These are phyloP conservation scores for Sorex araneus DNA, from an alignment of 2,113 vertebrate species.

Conservation along the genomic window DNA sequence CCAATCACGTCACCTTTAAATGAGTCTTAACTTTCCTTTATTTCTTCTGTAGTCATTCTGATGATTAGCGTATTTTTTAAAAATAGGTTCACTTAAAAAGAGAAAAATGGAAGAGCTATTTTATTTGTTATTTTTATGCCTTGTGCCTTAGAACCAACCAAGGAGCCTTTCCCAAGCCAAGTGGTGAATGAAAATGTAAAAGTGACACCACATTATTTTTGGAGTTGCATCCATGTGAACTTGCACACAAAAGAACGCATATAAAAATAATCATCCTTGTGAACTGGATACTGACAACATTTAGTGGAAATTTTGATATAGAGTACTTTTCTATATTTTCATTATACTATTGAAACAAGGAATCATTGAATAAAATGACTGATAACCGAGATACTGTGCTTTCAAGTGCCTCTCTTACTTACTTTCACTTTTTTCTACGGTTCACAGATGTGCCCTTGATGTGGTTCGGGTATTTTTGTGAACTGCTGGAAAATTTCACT, in stretches of 20 bases:
- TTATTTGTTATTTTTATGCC: constrained; percentile 23
- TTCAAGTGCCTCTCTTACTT: constrained; percentile 48
- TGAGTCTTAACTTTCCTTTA: neutral
- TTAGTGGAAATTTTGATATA: neutral
- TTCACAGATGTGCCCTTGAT: constrained; percentile 79
- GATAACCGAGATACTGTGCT: neutral
- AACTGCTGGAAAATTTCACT: constrained; percentile 90
- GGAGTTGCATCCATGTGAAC: constrained; percentile 56
- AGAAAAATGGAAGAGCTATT: constrained; percentile 12
- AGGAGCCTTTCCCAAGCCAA: constrained; percentile 47
- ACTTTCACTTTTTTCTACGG: constrained; percentile 60
- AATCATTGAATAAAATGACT: neutral
- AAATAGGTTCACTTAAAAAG: constrained; percentile 14
- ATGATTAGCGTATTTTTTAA: neutral
- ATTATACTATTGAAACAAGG: constrained; percentile 11
- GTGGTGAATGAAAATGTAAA: neutral
- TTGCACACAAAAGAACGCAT: neutral
- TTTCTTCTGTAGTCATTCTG: neutral
- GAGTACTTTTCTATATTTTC: neutral
- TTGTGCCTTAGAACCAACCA: constrained; percentile 32
- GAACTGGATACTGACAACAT: neutral
- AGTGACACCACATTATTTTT: neutral
- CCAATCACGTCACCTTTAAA: neutral
- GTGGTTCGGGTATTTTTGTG: constrained; percentile 80
- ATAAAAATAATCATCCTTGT: constrained; percentile 36